Conservation (phyloP, 2,113 vertebrate species). For the Onychostoma macrolepis region DNA sequence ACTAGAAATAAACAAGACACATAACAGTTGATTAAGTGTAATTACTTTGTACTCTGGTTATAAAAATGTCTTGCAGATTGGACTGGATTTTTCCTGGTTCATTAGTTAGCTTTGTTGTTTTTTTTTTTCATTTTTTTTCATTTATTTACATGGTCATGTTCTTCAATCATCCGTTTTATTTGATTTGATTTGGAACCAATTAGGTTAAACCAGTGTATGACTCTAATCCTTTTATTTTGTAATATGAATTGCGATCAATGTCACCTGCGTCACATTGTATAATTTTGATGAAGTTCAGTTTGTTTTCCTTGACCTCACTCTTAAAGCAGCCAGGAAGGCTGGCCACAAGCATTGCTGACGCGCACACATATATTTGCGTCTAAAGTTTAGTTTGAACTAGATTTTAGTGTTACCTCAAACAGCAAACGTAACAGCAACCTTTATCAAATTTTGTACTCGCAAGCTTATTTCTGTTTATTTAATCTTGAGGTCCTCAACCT, state of each 20-base stretch:
- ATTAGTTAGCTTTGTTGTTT: neutral
- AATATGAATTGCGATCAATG: conserved; percentile 21
- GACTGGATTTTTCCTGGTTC: neutral
- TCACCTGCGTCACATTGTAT: conserved; percentile 38
- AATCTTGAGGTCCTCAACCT: neutral
- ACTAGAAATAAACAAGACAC: neutral
- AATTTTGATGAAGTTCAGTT: conserved; percentile 49
- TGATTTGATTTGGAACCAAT: neutral
- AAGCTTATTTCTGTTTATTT: neutral
- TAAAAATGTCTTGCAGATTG: neutral
- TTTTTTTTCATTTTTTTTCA: neutral
- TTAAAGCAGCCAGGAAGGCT: neutral
- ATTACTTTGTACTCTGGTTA: neutral
- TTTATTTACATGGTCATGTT: neutral
- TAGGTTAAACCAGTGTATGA: neutral
- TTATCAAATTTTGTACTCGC: neutral
- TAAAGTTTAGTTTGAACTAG: conserved; percentile 34
- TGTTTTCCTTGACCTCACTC: conserved; percentile 50
- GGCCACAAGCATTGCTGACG: conserved; percentile 7
- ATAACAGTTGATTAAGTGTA: neutral
- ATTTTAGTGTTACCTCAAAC: neutral
- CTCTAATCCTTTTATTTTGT: neutral
- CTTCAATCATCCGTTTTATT: neutral
- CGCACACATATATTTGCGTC: neutral
- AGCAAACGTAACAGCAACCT: neutral